Evolutionary conservation across 1,140 invertebrate genomes (phyloP).

Genomic region (Tachypleus tridentatus): DNA sequence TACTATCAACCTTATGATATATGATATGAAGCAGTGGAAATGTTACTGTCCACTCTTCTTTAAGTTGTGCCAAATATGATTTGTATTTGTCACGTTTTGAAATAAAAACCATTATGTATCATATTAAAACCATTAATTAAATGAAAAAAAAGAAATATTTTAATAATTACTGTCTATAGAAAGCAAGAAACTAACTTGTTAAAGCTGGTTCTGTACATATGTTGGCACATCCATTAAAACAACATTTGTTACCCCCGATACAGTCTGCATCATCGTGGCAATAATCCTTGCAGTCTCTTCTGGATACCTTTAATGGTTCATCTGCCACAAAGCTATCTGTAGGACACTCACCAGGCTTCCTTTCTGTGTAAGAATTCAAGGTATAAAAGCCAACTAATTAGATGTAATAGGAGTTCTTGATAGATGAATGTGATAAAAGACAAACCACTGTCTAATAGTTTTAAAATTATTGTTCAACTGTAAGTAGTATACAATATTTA

Average conservation of each 20-base stretch:
- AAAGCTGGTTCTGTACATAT: constrained; percentile 50
- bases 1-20: no score
- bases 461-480: no score
- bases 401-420: no score
- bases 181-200: constrained; percentile 5
- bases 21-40: background rate
- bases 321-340: constrained; percentile 37
- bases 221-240: constrained; percentile 57
- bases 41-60: constrained; percentile 2
- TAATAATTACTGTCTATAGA: background rate
- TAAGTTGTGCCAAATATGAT: no score
- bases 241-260: constrained; percentile 61
- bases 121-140: background rate
- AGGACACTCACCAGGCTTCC: constrained; percentile 62
- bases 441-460: no score
- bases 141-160: background rate
- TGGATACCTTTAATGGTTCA: constrained; percentile 43
- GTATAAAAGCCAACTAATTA: no score
- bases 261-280: constrained; percentile 73
- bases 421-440: no score
- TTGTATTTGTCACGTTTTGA: background rate
- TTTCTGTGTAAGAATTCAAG: no score
- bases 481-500: no score
- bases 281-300: constrained; percentile 46
- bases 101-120: no score